Percentiles rank a stretch among this genome's conserved stretches.
phyloP scores from a whole-genome alignment of 2,797 vertebrate genomes.

The Pterois miles region DNA sequence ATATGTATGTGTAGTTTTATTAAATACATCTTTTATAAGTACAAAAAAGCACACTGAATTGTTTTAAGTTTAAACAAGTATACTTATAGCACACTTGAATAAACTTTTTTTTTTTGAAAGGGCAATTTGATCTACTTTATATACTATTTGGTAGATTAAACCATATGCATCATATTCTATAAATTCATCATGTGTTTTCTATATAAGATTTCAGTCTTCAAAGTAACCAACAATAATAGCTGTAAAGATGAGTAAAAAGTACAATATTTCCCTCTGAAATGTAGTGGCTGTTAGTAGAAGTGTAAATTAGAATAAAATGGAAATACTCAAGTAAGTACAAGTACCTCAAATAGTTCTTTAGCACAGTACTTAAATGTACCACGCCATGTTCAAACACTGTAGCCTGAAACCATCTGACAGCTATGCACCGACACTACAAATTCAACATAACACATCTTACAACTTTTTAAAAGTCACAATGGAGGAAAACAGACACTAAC shows the following conservation, averaged over 20 bases:
- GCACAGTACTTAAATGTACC: background rate
- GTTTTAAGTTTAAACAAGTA: too few species aligned
- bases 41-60: too few species aligned
- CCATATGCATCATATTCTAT: background rate
- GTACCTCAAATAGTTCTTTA: too few species aligned
- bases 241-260: background rate
- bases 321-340: background rate
- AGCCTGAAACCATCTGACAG: background rate
- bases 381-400: background rate
- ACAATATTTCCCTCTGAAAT: background rate
- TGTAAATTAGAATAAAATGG: background rate
- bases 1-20: too few species aligned
- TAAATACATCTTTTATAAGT: too few species aligned
- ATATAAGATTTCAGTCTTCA: background rate
- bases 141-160: background rate
- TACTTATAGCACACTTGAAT: too few species aligned
- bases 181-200: background rate
- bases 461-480: background rate
- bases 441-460: background rate
- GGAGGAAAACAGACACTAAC: constrained; percentile 65
- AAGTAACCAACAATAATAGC: background rate
- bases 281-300: background rate
- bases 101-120: too few species aligned
- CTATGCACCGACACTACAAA: background rate
- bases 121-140: background rate